A percentile compares a stretch with the other conserved stretches of the same genome.
Evolutionary conservation across 2,888 invertebrate genomes (phyloP).

Genomic region (Polyommatus icarus): DNA sequence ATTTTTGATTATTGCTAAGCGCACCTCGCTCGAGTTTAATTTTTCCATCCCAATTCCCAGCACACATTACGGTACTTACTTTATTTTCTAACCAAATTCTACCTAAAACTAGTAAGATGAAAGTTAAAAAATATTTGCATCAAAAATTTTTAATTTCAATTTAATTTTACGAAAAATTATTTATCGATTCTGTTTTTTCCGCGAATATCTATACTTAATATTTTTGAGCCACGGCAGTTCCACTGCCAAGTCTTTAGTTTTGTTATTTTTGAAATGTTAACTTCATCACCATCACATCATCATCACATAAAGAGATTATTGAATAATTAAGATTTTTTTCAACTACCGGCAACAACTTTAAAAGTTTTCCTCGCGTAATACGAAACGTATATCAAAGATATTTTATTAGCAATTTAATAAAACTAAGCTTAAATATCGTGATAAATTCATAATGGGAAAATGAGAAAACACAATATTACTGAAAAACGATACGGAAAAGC

Average conservation of each 20-base stretch:
- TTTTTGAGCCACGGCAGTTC: not conserved
- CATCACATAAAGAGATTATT: not conserved
- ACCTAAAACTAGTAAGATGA: no score
- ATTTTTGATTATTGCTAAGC: no score
- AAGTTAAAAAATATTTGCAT: no score
- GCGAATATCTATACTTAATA: no score
- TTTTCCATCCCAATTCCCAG: no score
- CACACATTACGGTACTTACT: no score
- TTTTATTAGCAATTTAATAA: not conserved
- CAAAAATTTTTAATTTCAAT: no score
- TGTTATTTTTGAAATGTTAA: not conserved
- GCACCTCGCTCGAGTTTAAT: no score
- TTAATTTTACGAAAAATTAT: no score
- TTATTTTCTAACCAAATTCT: no score
- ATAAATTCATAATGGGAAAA: not conserved
- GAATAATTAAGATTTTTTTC: not conserved
- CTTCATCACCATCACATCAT: no score
- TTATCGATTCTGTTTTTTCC: no score
- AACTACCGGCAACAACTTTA: not conserved
- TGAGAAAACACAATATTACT: not conserved
- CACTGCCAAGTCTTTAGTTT: not conserved
- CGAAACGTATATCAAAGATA: not conserved
- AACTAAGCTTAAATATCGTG: not conserved
- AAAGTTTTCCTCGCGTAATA: not conserved
- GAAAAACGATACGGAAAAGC: slow-evolving; percentile 26